A percentile compares a stretch with the other conserved stretches of the same genome.
These are phyloP conservation scores for Tadarida brasiliensis DNA, from an alignment of 2,797 vertebrate genomes.

Conservation along the genomic window DNA sequence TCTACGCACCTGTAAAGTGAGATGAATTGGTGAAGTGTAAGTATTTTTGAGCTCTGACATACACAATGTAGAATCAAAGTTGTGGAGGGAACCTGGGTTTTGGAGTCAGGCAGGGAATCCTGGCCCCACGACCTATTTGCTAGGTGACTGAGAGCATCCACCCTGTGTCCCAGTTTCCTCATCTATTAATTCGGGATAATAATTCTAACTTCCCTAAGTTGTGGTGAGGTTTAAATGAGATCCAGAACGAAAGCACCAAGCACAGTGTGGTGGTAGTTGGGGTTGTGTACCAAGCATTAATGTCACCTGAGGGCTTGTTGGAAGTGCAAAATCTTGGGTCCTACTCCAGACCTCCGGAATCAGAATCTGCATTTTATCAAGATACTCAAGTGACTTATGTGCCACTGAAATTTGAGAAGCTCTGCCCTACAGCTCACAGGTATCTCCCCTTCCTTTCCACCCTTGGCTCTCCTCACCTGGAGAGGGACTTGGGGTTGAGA, in stretches of 20 bases:
- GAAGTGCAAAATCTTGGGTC: background rate
- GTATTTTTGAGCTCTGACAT: background rate
- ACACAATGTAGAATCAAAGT: background rate
- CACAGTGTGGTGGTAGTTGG: background rate
- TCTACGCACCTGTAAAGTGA: background rate
- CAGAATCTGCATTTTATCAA: background rate
- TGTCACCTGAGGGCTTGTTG: background rate
- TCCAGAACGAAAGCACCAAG: background rate
- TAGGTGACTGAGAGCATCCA: background rate
- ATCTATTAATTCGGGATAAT: background rate
- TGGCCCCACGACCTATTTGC: background rate
- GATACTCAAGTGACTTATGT: background rate
- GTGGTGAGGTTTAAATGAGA: background rate
- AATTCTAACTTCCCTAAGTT: background rate
- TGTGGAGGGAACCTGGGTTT: background rate
- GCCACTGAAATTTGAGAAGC: background rate
- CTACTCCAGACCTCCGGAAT: background rate
- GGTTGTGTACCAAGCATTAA: background rate
- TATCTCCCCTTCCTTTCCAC: background rate
- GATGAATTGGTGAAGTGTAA: background rate
- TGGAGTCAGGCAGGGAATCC: background rate
- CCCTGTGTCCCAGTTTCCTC: background rate
- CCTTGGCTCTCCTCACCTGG: constrained; percentile 91
- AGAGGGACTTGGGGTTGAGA: constrained; percentile 91
- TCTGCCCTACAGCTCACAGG: background rate